phyloP scores from a whole-genome alignment of 1,140 invertebrate species.

The Hypsibius dujardini region DNA sequence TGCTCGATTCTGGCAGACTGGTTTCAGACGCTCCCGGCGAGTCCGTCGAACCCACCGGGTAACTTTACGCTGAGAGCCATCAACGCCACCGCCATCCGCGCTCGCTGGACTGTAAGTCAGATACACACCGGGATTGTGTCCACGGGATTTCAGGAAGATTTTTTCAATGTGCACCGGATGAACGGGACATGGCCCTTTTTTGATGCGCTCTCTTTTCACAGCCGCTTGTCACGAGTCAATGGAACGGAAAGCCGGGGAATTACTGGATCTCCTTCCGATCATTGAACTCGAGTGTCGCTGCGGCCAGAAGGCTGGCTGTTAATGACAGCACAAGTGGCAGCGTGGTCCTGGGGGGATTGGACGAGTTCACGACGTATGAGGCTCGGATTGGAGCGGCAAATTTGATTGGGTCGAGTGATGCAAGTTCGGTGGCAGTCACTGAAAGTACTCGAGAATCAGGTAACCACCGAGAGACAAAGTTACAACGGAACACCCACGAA shows the following conservation, averaged over 20 bases:
- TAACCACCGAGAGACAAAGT: too few relatives aligned
- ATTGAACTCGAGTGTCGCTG: background rate
- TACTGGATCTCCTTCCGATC: constrained; percentile 71
- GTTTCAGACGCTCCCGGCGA: constrained; percentile 87
- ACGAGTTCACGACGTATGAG: constrained; percentile 78
- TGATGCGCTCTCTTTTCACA: constrained; percentile 31
- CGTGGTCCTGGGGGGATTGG: constrained; percentile 53
- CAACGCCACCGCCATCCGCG: constrained; percentile 71
- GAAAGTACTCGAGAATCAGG: constrained; percentile 79
- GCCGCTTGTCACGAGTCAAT: constrained; percentile 79
- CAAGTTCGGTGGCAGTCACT: constrained; percentile 57
- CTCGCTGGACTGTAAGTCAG: constrained; percentile 85
- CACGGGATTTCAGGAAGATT: too few relatives aligned
- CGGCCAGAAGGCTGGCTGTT: constrained; percentile 25
- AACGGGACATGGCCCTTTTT: background rate
- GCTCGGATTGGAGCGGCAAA: constrained; percentile 77
- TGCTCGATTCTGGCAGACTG: constrained; percentile 39
- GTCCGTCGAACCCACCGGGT: constrained; percentile 72
- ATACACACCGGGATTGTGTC: too few relatives aligned
- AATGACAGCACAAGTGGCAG: constrained; percentile 32
- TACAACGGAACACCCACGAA: too few relatives aligned
- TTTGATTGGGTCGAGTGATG: constrained; percentile 64
- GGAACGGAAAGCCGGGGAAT: constrained; percentile 82
- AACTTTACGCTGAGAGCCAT: constrained; percentile 87
- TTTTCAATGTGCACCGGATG: too few relatives aligned